phyloP scores from a whole-genome alignment of 2,888 invertebrate genomes.

The Mycalesis mineus region DNA sequence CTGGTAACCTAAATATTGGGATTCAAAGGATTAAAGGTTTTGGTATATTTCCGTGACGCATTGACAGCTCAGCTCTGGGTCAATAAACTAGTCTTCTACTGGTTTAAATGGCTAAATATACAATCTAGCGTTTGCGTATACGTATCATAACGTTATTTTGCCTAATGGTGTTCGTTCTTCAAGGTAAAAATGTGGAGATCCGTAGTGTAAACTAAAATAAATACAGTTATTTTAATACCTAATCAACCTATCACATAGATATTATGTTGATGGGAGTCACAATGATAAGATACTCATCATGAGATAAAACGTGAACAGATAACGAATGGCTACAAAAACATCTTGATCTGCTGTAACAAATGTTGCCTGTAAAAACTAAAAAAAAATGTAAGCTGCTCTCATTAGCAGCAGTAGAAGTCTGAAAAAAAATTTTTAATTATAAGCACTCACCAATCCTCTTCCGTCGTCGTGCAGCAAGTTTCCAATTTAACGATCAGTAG shows the following conservation, averaged over 20 bases:
- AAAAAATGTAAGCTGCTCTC: background rate
- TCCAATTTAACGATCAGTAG: slow-evolving; percentile 15
- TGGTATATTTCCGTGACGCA: background rate
- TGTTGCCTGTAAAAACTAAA: no score
- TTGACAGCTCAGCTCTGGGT: background rate
- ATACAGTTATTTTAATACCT: no score
- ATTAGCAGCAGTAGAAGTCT: background rate
- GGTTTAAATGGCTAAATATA: background rate
- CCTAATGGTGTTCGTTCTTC: no score
- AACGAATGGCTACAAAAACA: background rate
- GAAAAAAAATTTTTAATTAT: background rate
- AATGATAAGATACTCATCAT: background rate
- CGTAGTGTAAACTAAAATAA: no score
- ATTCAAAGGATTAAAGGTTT: background rate
- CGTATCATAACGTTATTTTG: no score
- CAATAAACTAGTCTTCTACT: slow-evolving; percentile 1
- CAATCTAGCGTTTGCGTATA: background rate
- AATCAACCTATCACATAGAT: no score
- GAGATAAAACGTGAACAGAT: no score
- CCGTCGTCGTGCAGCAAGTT: background rate
- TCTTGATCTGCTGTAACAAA: background rate
- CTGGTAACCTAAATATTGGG: background rate
- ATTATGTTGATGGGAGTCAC: background rate
- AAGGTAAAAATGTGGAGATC: no score
- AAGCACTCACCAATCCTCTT: background rate